phyloP scores from a whole-genome alignment of 2,113 vertebrate genomes.

The Lepus americanus region DNA sequence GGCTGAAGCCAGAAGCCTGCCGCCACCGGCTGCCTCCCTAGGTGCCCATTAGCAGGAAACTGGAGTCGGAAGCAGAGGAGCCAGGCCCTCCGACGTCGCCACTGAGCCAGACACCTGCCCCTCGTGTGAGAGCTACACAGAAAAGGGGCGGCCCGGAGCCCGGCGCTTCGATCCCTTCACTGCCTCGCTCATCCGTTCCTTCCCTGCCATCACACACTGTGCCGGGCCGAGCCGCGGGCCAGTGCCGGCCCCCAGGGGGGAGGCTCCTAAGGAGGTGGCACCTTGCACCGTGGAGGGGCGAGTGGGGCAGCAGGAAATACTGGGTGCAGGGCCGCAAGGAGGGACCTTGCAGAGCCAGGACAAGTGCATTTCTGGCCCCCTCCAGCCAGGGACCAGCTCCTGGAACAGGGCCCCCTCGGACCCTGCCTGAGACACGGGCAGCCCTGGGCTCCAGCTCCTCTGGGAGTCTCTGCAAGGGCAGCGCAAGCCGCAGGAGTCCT shows the following conservation, averaged over 20 bases:
- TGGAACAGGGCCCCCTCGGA: background rate
- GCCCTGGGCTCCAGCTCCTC: background rate
- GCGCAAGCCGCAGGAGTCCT: accelerated
- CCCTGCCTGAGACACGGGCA: background rate
- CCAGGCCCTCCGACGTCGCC: no score
- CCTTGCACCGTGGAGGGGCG: background rate
- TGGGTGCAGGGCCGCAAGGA: background rate
- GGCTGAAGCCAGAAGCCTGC: no score
- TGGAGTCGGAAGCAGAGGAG: no score
- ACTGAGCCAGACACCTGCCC: no score
- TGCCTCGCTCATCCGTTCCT: background rate
- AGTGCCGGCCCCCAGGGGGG: background rate
- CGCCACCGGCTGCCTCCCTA: no score
- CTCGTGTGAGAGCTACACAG: background rate
- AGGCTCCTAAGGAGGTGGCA: background rate
- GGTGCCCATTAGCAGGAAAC: no score
- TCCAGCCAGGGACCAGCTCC: background rate
- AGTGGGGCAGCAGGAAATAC: background rate
- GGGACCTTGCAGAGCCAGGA: background rate
- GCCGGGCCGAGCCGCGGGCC: background rate
- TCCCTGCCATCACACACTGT: background rate
- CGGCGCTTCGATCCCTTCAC: background rate
- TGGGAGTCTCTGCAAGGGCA: background rate
- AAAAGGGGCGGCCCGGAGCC: background rate
- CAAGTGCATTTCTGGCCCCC: background rate